Conservation (phyloP, 2,113 vertebrate genomes). For the Aptenodytes forsteri region DNA sequence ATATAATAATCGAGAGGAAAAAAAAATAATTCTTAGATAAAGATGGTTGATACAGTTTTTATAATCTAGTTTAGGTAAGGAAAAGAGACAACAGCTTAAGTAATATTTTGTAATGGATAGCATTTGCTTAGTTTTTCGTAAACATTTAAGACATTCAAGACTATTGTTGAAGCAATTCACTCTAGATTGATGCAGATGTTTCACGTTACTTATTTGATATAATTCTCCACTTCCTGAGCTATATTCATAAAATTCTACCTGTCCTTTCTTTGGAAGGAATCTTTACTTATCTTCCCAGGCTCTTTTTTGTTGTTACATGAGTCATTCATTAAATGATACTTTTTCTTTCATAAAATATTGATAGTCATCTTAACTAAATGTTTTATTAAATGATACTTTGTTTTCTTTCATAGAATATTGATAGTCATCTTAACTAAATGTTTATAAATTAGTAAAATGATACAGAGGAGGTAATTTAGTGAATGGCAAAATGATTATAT, state of each 20-base stretch:
- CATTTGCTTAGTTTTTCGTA: neutral
- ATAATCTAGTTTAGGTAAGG: neutral
- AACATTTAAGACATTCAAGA: neutral
- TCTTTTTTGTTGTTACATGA: neutral
- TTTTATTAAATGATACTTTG: neutral
- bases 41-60: neutral
- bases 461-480: conserved; percentile 6
- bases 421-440: conserved; percentile 14
- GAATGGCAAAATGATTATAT: neutral
- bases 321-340: neutral
- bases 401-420: conserved; percentile 36
- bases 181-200: neutral
- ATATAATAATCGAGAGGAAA: neutral
- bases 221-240: neutral
- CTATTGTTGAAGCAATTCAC: neutral
- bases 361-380: conserved; percentile 14
- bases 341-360: conserved; percentile 35
- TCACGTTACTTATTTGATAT: neutral
- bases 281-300: neutral
- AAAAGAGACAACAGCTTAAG: neutral
- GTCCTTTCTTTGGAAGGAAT: neutral
- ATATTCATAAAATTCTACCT: neutral
- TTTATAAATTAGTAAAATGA: conserved; percentile 34
- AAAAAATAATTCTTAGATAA: neutral
- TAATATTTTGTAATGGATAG: neutral